A percentile compares a stretch with the other conserved stretches of the same genome.
phyloP scores from a whole-genome alignment of 2,888 invertebrate genomes.

The Diadegma fenestrale region DNA sequence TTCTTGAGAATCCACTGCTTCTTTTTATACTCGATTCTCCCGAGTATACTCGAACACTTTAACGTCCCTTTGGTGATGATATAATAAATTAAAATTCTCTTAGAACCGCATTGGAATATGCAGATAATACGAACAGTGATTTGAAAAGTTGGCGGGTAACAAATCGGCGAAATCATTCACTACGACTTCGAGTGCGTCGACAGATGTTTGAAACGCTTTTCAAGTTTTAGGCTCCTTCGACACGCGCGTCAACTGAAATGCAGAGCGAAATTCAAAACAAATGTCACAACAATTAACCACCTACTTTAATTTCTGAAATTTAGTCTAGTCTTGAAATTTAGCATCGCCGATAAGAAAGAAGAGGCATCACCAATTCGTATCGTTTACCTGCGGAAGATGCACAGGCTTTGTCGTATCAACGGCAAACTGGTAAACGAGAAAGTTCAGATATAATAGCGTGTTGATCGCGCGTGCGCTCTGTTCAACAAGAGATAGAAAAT shows the following conservation, averaged over 20 bases:
- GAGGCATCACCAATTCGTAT: background rate
- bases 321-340: background rate
- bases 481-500: conserved; percentile 62
- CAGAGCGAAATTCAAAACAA: background rate
- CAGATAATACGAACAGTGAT: conserved; percentile 14
- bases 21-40: background rate
- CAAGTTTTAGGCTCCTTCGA: background rate
- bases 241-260: background rate
- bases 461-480: conserved; percentile 38
- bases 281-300: background rate
- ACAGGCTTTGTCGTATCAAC: conserved; percentile 23
- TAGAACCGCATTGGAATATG: background rate
- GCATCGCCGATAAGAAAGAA: conserved; percentile 10
- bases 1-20: conserved; percentile 40
- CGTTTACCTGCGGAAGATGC: conserved; percentile 1
- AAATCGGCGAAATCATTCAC: conserved; percentile 35
- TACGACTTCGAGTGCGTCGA: background rate
- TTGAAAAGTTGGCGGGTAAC: conserved; percentile 48
- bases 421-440: conserved; percentile 23
- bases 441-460: conserved; percentile 45
- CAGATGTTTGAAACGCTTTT: background rate
- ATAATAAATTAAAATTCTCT: conserved; percentile 56
- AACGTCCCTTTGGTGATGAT: conserved; percentile 55
- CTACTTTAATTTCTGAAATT: background rate
- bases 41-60: conserved; percentile 55